Conservation (phyloP, 2,888 invertebrate species). For the Chymomyza procnemis region DNA sequence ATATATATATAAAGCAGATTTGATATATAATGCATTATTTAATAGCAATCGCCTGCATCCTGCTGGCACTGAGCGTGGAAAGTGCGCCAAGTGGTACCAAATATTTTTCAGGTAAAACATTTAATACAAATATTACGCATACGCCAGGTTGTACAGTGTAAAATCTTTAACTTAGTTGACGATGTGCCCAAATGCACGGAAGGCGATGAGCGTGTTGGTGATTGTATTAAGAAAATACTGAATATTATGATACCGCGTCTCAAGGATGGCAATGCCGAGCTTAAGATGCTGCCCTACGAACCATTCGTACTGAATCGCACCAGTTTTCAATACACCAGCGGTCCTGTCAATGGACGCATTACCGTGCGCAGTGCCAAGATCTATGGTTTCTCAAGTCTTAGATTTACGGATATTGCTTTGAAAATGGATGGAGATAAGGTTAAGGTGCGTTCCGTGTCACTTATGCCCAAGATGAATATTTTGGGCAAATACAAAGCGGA, state of each 20-base stretch:
- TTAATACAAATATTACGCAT: not conserved
- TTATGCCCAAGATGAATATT: conserved; percentile 80
- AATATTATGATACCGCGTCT: conserved; percentile 78
- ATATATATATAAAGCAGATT: not conserved
- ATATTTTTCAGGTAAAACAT: conserved; percentile 29
- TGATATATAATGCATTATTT: conserved; percentile 35
- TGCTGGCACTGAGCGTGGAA: conserved; percentile 27
- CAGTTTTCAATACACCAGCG: conserved; percentile 68
- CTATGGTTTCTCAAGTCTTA: conserved; percentile 80
- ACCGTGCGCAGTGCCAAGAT: conserved; percentile 80
- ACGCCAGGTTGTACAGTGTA: conserved; percentile 3
- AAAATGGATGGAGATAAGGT: conserved; percentile 77
- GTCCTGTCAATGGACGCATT: conserved; percentile 62
- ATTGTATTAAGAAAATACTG: conserved; percentile 81
- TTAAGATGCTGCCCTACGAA: conserved; percentile 75
- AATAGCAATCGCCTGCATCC: conserved; percentile 31
- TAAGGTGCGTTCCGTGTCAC: conserved; percentile 78
- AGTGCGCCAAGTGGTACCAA: conserved; percentile 24
- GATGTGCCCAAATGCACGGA: conserved; percentile 81
- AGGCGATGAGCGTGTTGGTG: conserved; percentile 80
- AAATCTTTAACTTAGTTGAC: not conserved
- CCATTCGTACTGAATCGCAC: conserved; percentile 70
- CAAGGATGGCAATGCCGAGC: conserved; percentile 70
- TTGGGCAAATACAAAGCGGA: conserved; percentile 83
- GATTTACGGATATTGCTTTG: conserved; percentile 80